A percentile compares a stretch with the other conserved stretches of the same genome.
Conservation (phyloP, 2,888 invertebrate genomes). For the Epistrophella euchroma region DNA sequence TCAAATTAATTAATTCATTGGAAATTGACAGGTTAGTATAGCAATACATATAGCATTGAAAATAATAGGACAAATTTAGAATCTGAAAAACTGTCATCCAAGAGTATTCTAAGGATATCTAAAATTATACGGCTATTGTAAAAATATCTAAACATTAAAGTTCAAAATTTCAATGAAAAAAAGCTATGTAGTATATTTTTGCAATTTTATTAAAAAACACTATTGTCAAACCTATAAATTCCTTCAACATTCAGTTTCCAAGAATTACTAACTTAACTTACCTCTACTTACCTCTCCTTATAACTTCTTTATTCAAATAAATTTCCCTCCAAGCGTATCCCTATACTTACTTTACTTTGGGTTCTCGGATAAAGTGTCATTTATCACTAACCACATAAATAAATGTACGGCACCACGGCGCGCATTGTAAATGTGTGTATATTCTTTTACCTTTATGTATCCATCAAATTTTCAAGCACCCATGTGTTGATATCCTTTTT, state of each 20-base stretch:
- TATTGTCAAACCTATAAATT: too few species aligned
- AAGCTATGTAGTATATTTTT: too few species aligned
- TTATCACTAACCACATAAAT: conserved; percentile 61
- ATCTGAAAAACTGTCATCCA: too few species aligned
- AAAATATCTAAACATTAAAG: too few species aligned
- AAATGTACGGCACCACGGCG: conserved; percentile 17
- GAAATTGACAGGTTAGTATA: too few species aligned
- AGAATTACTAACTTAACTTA: background rate
- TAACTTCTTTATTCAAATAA: conserved; percentile 7
- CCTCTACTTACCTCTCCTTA: background rate
- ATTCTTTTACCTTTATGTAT: conserved; percentile 63
- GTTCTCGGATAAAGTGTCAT: conserved; percentile 41
- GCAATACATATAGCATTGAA: too few species aligned
- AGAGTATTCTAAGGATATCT: too few species aligned
- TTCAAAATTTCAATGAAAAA: too few species aligned
- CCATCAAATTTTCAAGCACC: conserved; percentile 65
- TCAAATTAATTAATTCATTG: too few species aligned
- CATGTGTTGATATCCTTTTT: conserved; percentile 74
- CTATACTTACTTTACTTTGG: background rate
- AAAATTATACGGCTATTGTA: too few species aligned
- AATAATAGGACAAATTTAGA: too few species aligned
- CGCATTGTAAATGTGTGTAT: conserved; percentile 42
- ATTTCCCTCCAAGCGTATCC: background rate
- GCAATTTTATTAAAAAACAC: too few species aligned
- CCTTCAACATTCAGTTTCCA: background rate